Evolutionary conservation across 2,797 vertebrate genomes (phyloP), one percentile per base, ranked within the genome.

Genomic region (Acrossocheilus wenchowensis): DNA sequence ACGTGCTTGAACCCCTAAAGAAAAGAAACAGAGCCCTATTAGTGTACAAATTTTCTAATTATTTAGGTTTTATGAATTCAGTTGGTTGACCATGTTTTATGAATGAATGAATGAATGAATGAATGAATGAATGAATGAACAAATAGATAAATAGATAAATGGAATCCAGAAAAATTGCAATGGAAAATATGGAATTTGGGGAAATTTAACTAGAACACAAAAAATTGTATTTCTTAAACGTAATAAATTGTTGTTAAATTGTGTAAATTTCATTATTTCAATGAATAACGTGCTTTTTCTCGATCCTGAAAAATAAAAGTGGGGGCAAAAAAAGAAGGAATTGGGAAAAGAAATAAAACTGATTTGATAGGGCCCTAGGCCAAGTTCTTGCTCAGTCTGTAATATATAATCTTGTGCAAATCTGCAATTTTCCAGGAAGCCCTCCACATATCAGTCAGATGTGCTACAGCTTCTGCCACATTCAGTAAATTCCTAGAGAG

Each of bases 361-460:
- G 8, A 21, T 75, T 52, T 12, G 26, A 75, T 52, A 34, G 17
- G 15, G 45, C 6, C 43, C 43, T 68, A 41, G 45, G 34, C 34
- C n/a, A 41, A 57, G 81, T 72, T 43, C 11, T 52, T n/a, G 36
- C 39, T 41, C 39, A 69, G 62, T 69, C 45, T 17, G 64, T 50
- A 52, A n/a, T 41, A 19, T 57, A n/a, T 60, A 54, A 72, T 82
- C 8, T 43, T 75, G 82, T 43, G 21, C 36, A 74, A 45, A 62
- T 14, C 54, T 62, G 41, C 71, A 48, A 8, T 36, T 66, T 84
- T 75, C 57, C 43, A 77, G 57, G 69, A 83, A 45, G 8, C 52
- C 9, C 11, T 81, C 64, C 2, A 69, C 19, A n/a, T 43, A 84
- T 75, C 72, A 84, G 17, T 83, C 54, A 83, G 36, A 74, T 72